Evolutionary conservation across 1,140 invertebrate genomes (phyloP).

Genomic region (Microvelia longipes): DNA sequence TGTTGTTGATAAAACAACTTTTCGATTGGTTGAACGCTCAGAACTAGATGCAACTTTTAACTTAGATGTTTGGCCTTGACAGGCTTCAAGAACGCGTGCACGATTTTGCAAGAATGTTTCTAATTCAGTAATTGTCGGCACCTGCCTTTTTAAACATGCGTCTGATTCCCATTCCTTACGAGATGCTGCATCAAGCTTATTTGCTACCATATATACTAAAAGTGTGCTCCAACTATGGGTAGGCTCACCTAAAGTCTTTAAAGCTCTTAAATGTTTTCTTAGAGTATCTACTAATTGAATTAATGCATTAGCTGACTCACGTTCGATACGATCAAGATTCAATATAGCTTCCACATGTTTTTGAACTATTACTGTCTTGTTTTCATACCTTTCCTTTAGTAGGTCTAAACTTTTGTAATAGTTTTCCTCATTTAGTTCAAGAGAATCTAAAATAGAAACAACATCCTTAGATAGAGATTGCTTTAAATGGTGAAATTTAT

Average conservation of each 20-base stretch:
- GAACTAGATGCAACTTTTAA: not conserved
- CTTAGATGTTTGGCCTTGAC: not conserved
- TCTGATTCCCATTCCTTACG: not conserved
- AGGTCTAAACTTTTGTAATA: not conserved
- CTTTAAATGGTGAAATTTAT: not conserved
- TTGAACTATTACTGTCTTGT: not conserved
- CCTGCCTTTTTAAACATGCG: not conserved
- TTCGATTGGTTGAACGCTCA: not conserved
- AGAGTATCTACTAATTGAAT: not conserved
- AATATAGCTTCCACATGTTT: not conserved
- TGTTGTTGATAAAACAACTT: not conserved
- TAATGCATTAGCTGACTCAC: not conserved
- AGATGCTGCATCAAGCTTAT: not conserved
- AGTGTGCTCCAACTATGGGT: not conserved
- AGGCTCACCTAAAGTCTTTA: not conserved
- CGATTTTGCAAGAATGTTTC: not conserved
- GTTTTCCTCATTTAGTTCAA: not conserved
- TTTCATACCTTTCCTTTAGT: not conserved
- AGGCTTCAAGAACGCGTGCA: not conserved
- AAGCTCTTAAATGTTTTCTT: not conserved
- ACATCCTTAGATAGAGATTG: not conserved
- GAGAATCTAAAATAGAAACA: not conserved
- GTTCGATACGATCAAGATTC: not conserved
- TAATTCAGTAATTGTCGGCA: not conserved
- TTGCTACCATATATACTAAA: not conserved